Base-by-base conservation (phyloP, 1,140 invertebrate genomes). In the Drosophila guanche region DNA sequence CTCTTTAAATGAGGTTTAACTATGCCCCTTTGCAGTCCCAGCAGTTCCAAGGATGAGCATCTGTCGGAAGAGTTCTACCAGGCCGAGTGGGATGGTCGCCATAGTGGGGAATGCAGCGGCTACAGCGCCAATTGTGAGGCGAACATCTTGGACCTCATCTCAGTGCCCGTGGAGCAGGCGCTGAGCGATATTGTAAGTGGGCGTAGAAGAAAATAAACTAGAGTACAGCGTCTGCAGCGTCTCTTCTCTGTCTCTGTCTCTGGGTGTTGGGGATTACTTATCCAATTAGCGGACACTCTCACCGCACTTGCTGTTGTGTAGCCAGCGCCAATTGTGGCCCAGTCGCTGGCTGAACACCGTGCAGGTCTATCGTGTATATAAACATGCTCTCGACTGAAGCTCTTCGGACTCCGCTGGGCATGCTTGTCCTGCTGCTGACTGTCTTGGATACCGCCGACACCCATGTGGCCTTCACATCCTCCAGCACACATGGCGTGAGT, bases 31-130 rank as follows among this genome's bases (percentile, higher is more conserved):
- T 45, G 1, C 90, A 94, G 93, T 8, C 94, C 94, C 16, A 94
- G 93, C 53, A 91, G 93, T 33, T 94, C 93, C 0, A 88, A 79
- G 23, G 93, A 94, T 54, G 92, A 93, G 83, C 91, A 92, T 33
- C 68, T 94, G 48, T 85, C 92, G 4, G 79, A 91, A 5, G 85
- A 77, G 0, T 94, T 94, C 72, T 93, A 93, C 74, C 90, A 93
- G 68, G 94, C 94, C 5, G 94, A 94, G 83, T 71, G 91, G 20
- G 90, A 90, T 55, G 90, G 90, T 20, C 55, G 55, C 37, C 43
- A 80, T 40, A 91, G 85, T 7, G 65, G 91, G 3, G 59, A 65
- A 22, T 93, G 92, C 48, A 46, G 58, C 14, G 53, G 73, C 29
- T 93, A 92, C 57, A 59, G 72, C 10, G 58, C 66, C 29, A 69